Base-by-base conservation (phyloP, 2,888 invertebrate genomes). In the Diachrysia chrysitis region DNA sequence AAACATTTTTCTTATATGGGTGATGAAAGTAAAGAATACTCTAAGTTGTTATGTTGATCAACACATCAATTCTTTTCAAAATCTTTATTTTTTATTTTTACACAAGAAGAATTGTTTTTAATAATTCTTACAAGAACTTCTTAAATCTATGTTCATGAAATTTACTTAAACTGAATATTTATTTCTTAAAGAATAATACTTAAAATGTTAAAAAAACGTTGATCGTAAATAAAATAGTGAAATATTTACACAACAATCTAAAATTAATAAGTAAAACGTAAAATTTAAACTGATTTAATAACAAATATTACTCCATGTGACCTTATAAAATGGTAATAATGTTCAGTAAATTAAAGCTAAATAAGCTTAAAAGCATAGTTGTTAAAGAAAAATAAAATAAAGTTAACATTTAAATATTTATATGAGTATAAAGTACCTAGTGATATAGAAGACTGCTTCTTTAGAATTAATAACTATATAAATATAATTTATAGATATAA, bases 231-330 rank as follows among this genome's bases (percentile, higher is more conserved):
- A 90, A 90, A 89, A 87, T 88, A 89, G 85, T 83, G 84, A 90
- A 89, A 85, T 94, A 94, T 94, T 92, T 94, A 94, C 94, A 94
- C 89, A 94, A 94, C 93, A 92, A 91, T 86, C 83, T 88, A 89
- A 89, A 32, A 86, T 82, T 87, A 89, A 86, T 85, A 90, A 90
- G 82, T 82, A 79, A 87, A 92, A 92, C 87, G 78, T 92, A 92
- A 90, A 92, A 89, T 90, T 81, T 88, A 87, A 83, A 87, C 89
- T 85, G 86, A 85, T 90, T 85, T 85, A 85, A 88, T 93, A 94
- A 93, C 94, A 93, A 90, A 81, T 85, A 82, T 82, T 83, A 84
- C 83, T 86, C 86, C 73, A 83, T 87, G 87, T 89, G 85, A 85
- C 87, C 84, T 84, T 85, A 80, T 53, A 76, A 85, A 84, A 83